Evolutionary conservation across 2,797 vertebrate species (phyloP).

Genomic region (Gymnodraco acuticeps): DNA sequence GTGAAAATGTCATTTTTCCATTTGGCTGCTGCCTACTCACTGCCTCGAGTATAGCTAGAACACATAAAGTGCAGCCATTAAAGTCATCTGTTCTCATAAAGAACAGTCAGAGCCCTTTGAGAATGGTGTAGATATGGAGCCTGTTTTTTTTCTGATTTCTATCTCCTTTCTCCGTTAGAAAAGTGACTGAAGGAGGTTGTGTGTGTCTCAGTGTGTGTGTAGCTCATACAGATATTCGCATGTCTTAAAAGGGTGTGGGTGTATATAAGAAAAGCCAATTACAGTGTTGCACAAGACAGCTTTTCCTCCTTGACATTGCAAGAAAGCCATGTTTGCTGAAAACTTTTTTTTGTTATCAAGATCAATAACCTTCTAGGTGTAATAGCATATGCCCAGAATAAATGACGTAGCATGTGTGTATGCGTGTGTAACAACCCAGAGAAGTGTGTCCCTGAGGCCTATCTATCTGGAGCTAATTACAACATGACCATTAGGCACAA

Average conservation of each 20-base stretch:
- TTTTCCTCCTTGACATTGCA: slow-evolving; percentile 56
- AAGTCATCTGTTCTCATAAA: slow-evolving; percentile 72
- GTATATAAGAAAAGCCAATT: slow-evolving; percentile 68
- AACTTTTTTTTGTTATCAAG: slow-evolving; percentile 42
- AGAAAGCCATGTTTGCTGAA: slow-evolving; percentile 57
- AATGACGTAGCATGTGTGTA: slow-evolving; percentile 52
- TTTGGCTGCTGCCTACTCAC: slow-evolving; percentile 53
- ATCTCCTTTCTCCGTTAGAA: slow-evolving; percentile 11
- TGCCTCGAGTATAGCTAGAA: slow-evolving; percentile 44
- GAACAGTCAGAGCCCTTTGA: slow-evolving; percentile 34
- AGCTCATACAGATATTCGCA: slow-evolving; percentile 38
- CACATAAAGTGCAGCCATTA: slow-evolving; percentile 54
- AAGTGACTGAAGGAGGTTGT: slow-evolving; percentile 29
- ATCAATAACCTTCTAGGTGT: slow-evolving; percentile 66
- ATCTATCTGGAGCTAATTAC: slow-evolving; percentile 84
- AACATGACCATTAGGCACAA: slow-evolving; percentile 78
- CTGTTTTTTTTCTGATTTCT: slow-evolving; percentile 50
- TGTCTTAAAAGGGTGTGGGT: slow-evolving; percentile 62
- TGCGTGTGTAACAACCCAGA: slow-evolving; percentile 47
- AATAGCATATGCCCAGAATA: slow-evolving; percentile 45
- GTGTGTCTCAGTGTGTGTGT: slow-evolving; percentile 6
- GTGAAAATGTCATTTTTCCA: slow-evolving; percentile 69
- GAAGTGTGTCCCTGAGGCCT: slow-evolving; percentile 65
- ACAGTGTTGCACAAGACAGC: slow-evolving; percentile 59
- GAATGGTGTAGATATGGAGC: slow-evolving; percentile 55